Conservation (phyloP, 2,888 invertebrate genomes). For the Nomada fabriciana region DNA sequence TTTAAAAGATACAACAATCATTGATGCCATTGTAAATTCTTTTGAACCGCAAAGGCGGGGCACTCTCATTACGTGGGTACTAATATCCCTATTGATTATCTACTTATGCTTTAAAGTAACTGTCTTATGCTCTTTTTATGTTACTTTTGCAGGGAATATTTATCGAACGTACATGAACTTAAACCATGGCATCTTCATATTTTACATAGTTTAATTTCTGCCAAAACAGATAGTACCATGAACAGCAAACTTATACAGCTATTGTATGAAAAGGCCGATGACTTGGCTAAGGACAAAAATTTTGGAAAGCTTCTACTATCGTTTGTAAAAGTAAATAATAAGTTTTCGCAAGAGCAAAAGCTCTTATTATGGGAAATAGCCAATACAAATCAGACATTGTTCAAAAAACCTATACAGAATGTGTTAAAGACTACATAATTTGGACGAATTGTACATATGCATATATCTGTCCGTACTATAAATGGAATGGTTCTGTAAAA, state of each 20-base stretch:
- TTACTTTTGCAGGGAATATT: slow-evolving; percentile 73
- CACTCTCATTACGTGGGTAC: slow-evolving; percentile 66
- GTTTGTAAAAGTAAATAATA: slow-evolving; percentile 71
- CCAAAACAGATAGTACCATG: slow-evolving; percentile 59
- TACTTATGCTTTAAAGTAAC: not conserved
- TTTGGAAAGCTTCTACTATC: slow-evolving; percentile 76
- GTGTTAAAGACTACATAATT: slow-evolving; percentile 59
- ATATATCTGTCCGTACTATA: not conserved
- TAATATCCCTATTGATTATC: not conserved
- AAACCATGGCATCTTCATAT: slow-evolving; percentile 78
- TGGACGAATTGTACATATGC: not conserved
- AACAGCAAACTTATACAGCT: slow-evolving; percentile 73
- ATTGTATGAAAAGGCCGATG: slow-evolving; percentile 70
- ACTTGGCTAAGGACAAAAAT: slow-evolving; percentile 73
- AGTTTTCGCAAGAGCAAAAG: slow-evolving; percentile 71
- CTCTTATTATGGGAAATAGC: slow-evolving; percentile 73
- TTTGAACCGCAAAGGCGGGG: slow-evolving; percentile 53
- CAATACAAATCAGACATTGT: slow-evolving; percentile 73
- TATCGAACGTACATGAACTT: slow-evolving; percentile 70
- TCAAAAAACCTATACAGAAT: slow-evolving; percentile 73
- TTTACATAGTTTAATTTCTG: slow-evolving; percentile 64
- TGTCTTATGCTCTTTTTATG: not conserved
- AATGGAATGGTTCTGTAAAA: not conserved
- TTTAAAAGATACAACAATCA: slow-evolving; percentile 69
- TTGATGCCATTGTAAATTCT: slow-evolving; percentile 56